These are phyloP conservation scores for Atrina japonica DNA, from an alignment of 2,888 invertebrate species.

Conservation along the genomic window DNA sequence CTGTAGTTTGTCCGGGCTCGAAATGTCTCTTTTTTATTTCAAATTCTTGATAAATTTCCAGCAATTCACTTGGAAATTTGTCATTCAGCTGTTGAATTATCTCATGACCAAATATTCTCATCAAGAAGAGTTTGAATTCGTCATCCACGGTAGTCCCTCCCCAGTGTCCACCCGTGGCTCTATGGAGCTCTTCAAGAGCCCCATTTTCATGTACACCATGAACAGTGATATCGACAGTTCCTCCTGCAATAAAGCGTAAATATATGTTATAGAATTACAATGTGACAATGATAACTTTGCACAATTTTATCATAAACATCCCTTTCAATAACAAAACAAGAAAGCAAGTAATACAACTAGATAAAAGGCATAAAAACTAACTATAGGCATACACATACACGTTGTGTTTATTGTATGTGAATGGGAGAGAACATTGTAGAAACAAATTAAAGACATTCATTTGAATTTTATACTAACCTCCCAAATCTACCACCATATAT, in stretches of 20 bases:
- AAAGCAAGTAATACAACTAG: too few relatives aligned
- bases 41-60: slow-evolving; percentile 41
- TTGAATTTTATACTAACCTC: slow-evolving; percentile 26
- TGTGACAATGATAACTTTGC: too few relatives aligned
- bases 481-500: slow-evolving; percentile 36
- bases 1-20: slow-evolving; percentile 23
- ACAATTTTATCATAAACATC: too few relatives aligned
- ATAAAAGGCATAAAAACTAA: too few relatives aligned
- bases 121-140: slow-evolving; percentile 27
- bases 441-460: background rate
- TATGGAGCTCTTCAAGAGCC: slow-evolving; percentile 31
- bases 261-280: background rate
- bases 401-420: too few relatives aligned
- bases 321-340: too few relatives aligned
- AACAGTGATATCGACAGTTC: slow-evolving; percentile 41
- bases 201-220: slow-evolving; percentile 30
- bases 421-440: background rate
- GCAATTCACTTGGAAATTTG: slow-evolving; percentile 35
- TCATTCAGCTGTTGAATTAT: slow-evolving; percentile 9
- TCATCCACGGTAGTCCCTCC: slow-evolving; percentile 39
- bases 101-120: slow-evolving; percentile 17
- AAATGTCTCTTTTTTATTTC: slow-evolving; percentile 40
- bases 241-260: slow-evolving; percentile 22
- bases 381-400: too few relatives aligned
- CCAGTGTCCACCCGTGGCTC: slow-evolving; percentile 40